Evolutionary conservation across 2,888 invertebrate genomes (phyloP).

Genomic region (Xylota sylvarum): DNA sequence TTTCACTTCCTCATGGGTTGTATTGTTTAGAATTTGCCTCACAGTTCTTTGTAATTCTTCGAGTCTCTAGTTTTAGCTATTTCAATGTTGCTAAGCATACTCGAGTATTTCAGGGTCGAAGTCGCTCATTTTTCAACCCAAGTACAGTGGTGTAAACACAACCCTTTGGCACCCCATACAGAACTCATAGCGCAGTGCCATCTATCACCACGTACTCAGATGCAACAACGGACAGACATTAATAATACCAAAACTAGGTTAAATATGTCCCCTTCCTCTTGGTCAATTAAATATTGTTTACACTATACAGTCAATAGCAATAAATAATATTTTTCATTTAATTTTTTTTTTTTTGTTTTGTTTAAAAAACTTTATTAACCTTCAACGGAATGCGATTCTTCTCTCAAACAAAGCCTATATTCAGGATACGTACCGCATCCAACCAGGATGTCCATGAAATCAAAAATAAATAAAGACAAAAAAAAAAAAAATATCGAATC

Average conservation of each 20-base stretch:
- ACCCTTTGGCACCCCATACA: no score
- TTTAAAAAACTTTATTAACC: not conserved
- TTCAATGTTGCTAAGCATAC: no score
- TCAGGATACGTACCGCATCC: not conserved
- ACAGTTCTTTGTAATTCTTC: no score
- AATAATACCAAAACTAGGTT: not conserved
- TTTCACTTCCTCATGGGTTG: no score
- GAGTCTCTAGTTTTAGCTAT: no score
- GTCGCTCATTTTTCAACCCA: no score
- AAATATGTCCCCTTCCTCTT: not conserved
- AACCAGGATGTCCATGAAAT: not conserved
- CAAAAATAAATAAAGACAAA: not conserved
- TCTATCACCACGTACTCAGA: no score
- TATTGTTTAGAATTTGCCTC: no score
- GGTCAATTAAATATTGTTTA: not conserved
- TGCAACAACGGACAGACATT: no score
- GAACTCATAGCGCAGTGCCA: no score
- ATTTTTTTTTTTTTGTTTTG: not conserved
- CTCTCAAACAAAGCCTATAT: not conserved
- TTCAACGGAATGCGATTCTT: not conserved
- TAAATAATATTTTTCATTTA: not conserved
- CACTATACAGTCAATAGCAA: not conserved
- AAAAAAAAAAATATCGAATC: not conserved
- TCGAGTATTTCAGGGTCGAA: no score
- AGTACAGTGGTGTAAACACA: no score